A percentile compares a stretch with the other conserved stretches of the same genome.
These are phyloP conservation scores for Drosophila persimilis DNA, from an alignment of 1,140 invertebrate genomes.

Conservation along the genomic window DNA sequence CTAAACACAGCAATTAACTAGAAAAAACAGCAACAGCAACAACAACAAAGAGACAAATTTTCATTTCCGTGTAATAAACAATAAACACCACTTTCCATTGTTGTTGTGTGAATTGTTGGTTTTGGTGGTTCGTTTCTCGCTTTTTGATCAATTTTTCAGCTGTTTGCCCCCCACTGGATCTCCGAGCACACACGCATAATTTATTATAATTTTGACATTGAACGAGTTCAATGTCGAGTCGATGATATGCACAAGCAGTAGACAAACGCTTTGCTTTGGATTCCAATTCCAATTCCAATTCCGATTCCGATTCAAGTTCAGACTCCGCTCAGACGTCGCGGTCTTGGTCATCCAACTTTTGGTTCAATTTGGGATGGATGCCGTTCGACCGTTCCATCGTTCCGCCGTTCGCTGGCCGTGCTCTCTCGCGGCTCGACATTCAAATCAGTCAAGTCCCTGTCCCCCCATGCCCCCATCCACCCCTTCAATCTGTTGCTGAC, in stretches of 20 bases:
- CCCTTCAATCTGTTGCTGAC: background rate
- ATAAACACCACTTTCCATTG: constrained; percentile 66
- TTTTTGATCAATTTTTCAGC: constrained; percentile 42
- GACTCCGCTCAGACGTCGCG: constrained; percentile 17
- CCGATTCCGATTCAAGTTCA: constrained; percentile 33
- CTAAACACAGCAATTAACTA: constrained; percentile 41
- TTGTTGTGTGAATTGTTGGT: constrained; percentile 45
- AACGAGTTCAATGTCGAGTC: constrained; percentile 80
- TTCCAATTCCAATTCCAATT: background rate
- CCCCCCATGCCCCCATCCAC: background rate
- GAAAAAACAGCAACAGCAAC: constrained; percentile 25
- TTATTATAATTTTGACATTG: constrained; percentile 79
- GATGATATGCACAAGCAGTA: constrained; percentile 58
- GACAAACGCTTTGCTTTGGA: constrained; percentile 9
- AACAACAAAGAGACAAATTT: constrained; percentile 51
- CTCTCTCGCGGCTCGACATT: constrained; percentile 35
- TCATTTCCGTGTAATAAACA: constrained; percentile 74
- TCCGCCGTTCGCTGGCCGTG: constrained; percentile 1
- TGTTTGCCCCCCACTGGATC: background rate
- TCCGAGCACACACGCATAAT: constrained; percentile 60
- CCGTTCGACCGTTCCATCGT: constrained; percentile 36
- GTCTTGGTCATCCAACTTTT: constrained; percentile 39
- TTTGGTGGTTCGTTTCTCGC: constrained; percentile 10
- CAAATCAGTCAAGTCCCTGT: constrained; percentile 44
- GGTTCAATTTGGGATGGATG: constrained; percentile 41